A percentile compares a stretch with the other conserved stretches of the same genome.
Conservation (phyloP, 2,113 vertebrate species). For the Tupaia tana region DNA sequence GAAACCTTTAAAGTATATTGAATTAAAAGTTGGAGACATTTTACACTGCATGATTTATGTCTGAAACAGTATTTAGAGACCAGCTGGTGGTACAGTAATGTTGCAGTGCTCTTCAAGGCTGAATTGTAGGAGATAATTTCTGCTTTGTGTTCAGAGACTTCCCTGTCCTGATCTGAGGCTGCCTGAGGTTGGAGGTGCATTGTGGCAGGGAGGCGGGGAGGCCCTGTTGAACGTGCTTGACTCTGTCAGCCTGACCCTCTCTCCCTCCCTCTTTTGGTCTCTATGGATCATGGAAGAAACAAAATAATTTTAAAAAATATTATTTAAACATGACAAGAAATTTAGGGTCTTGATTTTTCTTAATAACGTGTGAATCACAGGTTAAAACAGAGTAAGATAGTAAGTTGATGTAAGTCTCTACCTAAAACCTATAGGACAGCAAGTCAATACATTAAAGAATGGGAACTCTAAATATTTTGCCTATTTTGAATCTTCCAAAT, state of each 20-base stretch:
- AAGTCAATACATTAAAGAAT: not conserved
- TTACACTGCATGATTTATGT: not conserved
- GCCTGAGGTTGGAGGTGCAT: too few relatives aligned
- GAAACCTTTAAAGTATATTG: constrained; percentile 2
- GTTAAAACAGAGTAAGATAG: not conserved
- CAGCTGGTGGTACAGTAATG: too few relatives aligned
- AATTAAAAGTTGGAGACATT: not conserved
- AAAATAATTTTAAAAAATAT: not conserved
- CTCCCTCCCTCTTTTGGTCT: too few relatives aligned
- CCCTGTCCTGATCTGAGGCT: too few relatives aligned
- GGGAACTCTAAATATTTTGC: not conserved
- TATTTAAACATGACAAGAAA: not conserved
- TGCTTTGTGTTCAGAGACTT: too few relatives aligned
- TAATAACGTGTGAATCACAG: not conserved
- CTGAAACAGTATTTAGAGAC: too few relatives aligned
- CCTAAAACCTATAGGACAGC: not conserved
- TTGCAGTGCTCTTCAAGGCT: too few relatives aligned
- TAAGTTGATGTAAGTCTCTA: not conserved
- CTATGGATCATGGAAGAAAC: too few relatives aligned
- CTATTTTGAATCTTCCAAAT: not conserved
- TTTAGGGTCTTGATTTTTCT: not conserved
- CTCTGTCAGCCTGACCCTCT: too few relatives aligned
- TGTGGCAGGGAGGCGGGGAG: too few relatives aligned
- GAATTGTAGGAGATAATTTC: too few relatives aligned
- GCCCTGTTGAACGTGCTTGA: too few relatives aligned